Evolutionary conservation across 92 coral and sea anemone genomes (phyloP).

Genomic region (Palythoa caribaeorum): DNA sequence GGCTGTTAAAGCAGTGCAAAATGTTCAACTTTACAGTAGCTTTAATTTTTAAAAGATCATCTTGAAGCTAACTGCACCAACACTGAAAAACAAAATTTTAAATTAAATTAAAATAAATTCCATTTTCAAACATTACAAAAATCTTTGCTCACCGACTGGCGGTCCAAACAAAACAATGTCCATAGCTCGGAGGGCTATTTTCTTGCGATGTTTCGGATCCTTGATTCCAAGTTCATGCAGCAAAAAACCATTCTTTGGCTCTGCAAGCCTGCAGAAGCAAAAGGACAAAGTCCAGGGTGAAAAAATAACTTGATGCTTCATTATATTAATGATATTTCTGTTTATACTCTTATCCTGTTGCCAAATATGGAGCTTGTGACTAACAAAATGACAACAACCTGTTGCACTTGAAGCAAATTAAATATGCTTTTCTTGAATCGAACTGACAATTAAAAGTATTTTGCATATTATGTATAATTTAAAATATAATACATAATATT

Average conservation of each 20-base stretch:
- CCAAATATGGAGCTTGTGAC: slow-evolving; percentile 27
- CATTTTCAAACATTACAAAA: too few species aligned
- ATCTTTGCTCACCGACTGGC: slow-evolving; percentile 69
- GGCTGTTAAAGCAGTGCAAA: too few species aligned
- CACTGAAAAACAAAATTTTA: not conserved
- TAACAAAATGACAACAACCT: slow-evolving; percentile 30
- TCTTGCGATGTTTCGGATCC: slow-evolving; percentile 92
- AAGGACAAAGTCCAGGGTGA: slow-evolving; percentile 23
- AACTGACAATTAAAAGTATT: not conserved
- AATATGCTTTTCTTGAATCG: not conserved
- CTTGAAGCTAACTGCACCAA: not conserved
- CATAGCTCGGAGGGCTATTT: slow-evolving; percentile 95
- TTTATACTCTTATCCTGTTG: slow-evolving; percentile 10
- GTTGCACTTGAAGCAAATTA: not conserved
- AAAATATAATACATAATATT: not conserved
- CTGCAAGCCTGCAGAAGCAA: slow-evolving; percentile 75
- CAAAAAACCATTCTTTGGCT: slow-evolving; percentile 82
- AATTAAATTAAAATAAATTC: not conserved
- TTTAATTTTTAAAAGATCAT: not conserved
- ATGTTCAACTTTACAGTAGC: too few species aligned
- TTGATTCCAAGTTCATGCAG: slow-evolving; percentile 81
- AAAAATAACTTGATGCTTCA: not conserved
- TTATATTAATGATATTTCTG: slow-evolving; percentile 36
- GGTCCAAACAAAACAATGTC: slow-evolving; percentile 97
- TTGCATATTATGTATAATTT: not conserved